phyloP scores from a whole-genome alignment of 23 tunicate species.

The Ascidia mentula region DNA sequence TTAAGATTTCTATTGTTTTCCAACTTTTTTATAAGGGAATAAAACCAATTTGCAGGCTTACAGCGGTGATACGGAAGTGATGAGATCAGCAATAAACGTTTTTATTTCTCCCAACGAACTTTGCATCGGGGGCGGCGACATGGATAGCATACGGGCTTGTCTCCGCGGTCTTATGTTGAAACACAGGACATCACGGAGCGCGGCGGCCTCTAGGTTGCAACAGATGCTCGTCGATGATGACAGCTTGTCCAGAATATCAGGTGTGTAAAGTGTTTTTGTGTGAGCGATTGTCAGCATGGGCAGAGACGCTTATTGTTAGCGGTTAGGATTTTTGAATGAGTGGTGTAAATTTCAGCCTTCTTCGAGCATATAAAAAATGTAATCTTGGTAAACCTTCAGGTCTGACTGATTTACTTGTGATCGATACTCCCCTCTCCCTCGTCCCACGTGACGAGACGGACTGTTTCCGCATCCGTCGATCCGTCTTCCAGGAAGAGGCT shows the following conservation, averaged over 20 bases:
- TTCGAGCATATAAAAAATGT: too few relatives aligned
- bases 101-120: conserved; percentile 46
- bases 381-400: conserved; percentile 16
- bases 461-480: conserved; percentile 75
- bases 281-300: too few relatives aligned
- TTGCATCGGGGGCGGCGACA: conserved; percentile 8
- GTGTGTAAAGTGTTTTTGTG: neutral
- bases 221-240: conserved; percentile 19
- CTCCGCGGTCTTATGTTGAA: conserved; percentile 60
- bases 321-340: too few relatives aligned
- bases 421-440: conserved; percentile 68
- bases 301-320: too few relatives aligned
- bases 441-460: conserved; percentile 54
- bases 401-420: conserved; percentile 67
- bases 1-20: too few relatives aligned
- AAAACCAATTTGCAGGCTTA: conserved; percentile 56
- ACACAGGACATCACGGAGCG: conserved; percentile 52
- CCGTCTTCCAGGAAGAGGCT: conserved; percentile 73
- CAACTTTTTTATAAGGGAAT: too few relatives aligned
- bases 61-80: conserved; percentile 70
- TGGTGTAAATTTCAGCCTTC: too few relatives aligned
- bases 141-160: conserved; percentile 34
- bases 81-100: conserved; percentile 39
- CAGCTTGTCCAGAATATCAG: conserved; percentile 27
- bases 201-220: conserved; percentile 35